These are phyloP conservation scores for Ceuthmochares aereus DNA, from an alignment of 2,113 vertebrate species.

Conservation along the genomic window DNA sequence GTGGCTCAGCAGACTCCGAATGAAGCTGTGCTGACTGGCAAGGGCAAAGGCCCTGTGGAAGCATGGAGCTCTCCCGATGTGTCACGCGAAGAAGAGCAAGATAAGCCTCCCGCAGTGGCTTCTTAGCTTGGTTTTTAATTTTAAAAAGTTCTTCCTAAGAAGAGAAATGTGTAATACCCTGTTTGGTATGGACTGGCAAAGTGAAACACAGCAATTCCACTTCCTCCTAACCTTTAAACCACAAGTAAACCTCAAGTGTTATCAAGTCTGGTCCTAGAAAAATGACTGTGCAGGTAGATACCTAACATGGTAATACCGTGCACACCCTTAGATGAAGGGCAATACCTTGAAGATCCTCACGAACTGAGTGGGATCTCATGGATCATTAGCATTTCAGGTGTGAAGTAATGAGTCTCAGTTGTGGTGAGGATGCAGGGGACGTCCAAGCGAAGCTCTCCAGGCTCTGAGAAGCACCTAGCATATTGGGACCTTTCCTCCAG, in stretches of 20 bases:
- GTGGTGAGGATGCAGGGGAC: accelerated
- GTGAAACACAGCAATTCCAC: not conserved
- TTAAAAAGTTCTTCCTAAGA: not conserved
- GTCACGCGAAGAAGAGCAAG: not conserved
- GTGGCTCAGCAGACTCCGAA: accelerated
- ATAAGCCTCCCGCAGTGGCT: not conserved
- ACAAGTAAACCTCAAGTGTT: not conserved
- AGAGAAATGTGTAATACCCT: not conserved
- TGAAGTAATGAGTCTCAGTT: too few relatives aligned
- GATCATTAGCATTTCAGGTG: accelerated
- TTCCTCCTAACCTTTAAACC: not conserved
- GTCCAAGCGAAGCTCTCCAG: accelerated
- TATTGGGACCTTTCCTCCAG: accelerated
- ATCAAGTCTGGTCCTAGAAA: not conserved
- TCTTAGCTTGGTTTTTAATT: not conserved
- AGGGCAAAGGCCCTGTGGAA: not conserved
- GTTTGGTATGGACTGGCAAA: not conserved
- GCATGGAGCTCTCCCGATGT: not conserved
- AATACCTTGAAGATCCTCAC: accelerated
- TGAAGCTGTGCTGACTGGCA: not conserved
- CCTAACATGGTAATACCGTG: accelerated
- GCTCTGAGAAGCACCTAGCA: not conserved
- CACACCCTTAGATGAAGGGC: not conserved
- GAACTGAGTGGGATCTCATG: accelerated
- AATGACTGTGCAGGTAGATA: accelerated